phyloP scores from a whole-genome alignment of 2,888 invertebrate genomes.

The Pammene fasciana region DNA sequence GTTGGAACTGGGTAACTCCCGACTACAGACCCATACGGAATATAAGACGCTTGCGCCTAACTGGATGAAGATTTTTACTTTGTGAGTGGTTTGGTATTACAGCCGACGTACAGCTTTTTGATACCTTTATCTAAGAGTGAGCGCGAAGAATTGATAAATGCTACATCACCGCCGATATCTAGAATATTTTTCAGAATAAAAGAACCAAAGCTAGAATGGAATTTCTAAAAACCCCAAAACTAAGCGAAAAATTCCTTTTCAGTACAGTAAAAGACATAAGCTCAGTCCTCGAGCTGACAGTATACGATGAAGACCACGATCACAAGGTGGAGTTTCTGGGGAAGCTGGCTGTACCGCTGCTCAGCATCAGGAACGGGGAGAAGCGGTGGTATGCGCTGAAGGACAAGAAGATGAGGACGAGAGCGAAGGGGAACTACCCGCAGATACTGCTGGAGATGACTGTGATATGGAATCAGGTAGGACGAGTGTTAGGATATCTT shows the following conservation, averaged over 20 bases:
- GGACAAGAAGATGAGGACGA: slow-evolving; percentile 94
- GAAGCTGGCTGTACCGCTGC: slow-evolving; percentile 93
- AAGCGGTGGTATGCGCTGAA: slow-evolving; percentile 98
- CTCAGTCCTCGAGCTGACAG: slow-evolving; percentile 96
- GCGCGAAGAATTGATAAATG: no score
- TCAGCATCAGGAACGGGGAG: slow-evolving; percentile 94
- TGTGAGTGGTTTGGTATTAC: slow-evolving; percentile 86
- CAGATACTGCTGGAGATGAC: slow-evolving; percentile 95
- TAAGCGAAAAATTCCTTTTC: slow-evolving; percentile 51
- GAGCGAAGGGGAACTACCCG: slow-evolving; percentile 96
- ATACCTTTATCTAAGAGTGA: no score
- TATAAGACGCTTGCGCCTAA: slow-evolving; percentile 98
- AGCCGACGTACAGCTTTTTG: no score
- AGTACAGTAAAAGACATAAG: slow-evolving; percentile 98
- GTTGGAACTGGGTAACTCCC: slow-evolving; percentile 95
- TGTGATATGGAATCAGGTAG: slow-evolving; percentile 95
- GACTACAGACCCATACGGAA: slow-evolving; percentile 98
- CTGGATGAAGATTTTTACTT: slow-evolving; percentile 99
- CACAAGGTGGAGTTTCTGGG: slow-evolving; percentile 99
- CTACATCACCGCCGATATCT: no score
- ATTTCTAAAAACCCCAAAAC: background rate
- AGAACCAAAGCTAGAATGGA: no score
- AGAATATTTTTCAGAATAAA: no score
- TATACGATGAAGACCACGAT: slow-evolving; percentile 98
- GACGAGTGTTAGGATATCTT: slow-evolving; percentile 49